Base-by-base conservation (phyloP, 2,797 vertebrate species). In the Adrianichthys oophorus region DNA sequence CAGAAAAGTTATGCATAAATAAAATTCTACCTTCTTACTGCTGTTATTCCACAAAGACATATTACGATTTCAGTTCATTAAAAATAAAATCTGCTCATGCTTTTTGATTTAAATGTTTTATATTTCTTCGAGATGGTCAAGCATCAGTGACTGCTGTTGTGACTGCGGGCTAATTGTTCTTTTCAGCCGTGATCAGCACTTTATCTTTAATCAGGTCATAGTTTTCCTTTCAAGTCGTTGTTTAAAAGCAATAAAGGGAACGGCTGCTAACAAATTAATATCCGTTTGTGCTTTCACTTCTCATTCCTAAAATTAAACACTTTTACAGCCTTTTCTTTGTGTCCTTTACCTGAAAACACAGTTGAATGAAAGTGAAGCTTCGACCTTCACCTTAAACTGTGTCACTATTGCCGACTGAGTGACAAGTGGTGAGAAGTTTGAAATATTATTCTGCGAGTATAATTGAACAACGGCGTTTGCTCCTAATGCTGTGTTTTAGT, bases 401-500 rank as follows among this genome's bases (percentile, higher is more conserved):
- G 0, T 15, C 5, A 15, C 29, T 52, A 5, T 26, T 14, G 23
- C 7, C 56, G n/a, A 43, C 40, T 5, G 14, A 56, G 1, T 44
- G 37, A 46, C 41, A 23, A 15, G 41, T 23, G 15, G n/a, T 1
- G 0, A 2, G 7, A 37, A 51, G 6, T 12, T 15, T 48, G n/a
- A 21, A 52, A 49, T 23, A 52, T 50, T 52, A 10, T 19, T 12
- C 14, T 0, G 0, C 57, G 44, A 12, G 32, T 40, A 49, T 67
- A 67, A 55, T 16, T 48, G 47, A 4, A 29, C 18, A 43, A 7
- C 55, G 17, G 23, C 48, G 12, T 56, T 67, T 15, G 59, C 21
- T 59, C 18, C 42, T 5, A 48, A 24, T 29, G 4, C 17, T 10
- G 2, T 37, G 32, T 37, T 37, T 37, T 37, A 19, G 29, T 17